Evolutionary conservation across 1,140 invertebrate genomes (phyloP), one percentile per base, ranked within the genome.

Genomic region (Nomia melanderi): DNA sequence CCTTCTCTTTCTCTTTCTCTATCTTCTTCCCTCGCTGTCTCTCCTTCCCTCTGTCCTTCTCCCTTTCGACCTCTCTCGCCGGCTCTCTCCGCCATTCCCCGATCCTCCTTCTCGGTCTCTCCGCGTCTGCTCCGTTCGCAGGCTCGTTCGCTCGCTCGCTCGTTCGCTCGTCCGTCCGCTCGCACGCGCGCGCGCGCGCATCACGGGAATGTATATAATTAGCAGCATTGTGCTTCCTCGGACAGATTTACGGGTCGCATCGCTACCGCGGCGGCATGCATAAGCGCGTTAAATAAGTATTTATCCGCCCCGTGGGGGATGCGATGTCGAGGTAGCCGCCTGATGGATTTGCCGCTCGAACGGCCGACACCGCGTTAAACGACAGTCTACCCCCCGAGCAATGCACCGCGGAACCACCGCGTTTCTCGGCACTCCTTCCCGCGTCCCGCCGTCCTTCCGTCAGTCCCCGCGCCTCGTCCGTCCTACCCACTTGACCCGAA

Each of bases 201-300:
- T 91, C 90, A 91, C 89, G 90, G 89, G 88, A 90, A 90, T 89
- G 90, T 92, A 90, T 92, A 92, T 92, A 92, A 92, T 92, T 92
- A 92, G 91, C 90, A 88, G 90, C 89, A 91, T 91, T 92, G 91
- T 91, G 88, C 90, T 90, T 87, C 83, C 87, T 87, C 85, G 84
- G 90, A 90, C 91, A 92, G 91, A 92, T 92, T 92, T 92, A 92
- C 90, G 90, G 89, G 88, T 91, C 85, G 87, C 88, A 90, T 91
- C 88, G 89, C 90, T 90, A 90, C 90, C 87, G 88, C 90, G 88
- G 86, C 90, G 91, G 90, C 88, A 91, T 92, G 90, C 90, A 91
- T 92, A 92, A 92, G 87, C 91, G 88, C 87, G 91, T 91, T 92
- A 92, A 92, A 92, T 92, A 92, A 92, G 91, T 92, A 92, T 92